phyloP scores from a whole-genome alignment of 2,888 invertebrate genomes.

The Plebejus argus region DNA sequence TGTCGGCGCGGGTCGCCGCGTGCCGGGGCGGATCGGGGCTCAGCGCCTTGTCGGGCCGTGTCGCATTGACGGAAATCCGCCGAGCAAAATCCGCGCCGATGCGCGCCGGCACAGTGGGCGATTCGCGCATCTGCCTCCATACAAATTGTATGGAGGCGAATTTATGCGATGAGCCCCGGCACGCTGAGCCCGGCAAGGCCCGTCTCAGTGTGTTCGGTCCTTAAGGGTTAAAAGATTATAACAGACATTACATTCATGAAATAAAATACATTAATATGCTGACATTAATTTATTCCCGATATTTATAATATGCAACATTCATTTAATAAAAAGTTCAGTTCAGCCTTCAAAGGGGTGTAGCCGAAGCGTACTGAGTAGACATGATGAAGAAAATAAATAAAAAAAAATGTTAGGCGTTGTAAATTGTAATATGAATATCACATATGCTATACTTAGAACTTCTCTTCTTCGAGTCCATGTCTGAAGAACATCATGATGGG shows the following conservation, averaged over 20 bases:
- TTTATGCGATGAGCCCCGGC: too few relatives aligned
- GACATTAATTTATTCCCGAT: constrained; percentile 64
- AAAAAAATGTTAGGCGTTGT: constrained; percentile 64
- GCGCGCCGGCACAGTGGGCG: too few relatives aligned
- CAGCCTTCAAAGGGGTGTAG: constrained; percentile 72
- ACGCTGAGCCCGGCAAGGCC: too few relatives aligned
- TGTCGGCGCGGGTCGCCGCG: too few relatives aligned
- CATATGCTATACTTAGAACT: constrained; percentile 85
- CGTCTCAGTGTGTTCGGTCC: too few relatives aligned
- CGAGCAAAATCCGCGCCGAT: too few relatives aligned
- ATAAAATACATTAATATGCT: constrained; percentile 46
- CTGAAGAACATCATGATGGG: constrained; percentile 98
- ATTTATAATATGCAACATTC: constrained; percentile 73
- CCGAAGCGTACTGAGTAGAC: constrained; percentile 64
- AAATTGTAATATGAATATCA: constrained; percentile 63
- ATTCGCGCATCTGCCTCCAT: too few relatives aligned
- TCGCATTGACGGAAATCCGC: too few relatives aligned
- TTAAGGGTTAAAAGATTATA: too few relatives aligned
- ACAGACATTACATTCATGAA: constrained; percentile 26
- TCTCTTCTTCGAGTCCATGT: constrained; percentile 97
- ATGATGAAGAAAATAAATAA: constrained; percentile 77
- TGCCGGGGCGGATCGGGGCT: too few relatives aligned
- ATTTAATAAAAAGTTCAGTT: constrained; percentile 77
- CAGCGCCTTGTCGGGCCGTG: too few relatives aligned
- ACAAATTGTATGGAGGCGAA: too few relatives aligned